A percentile compares a stretch with the other conserved stretches of the same genome.
Conservation (phyloP, 1,140 invertebrate species). For the Apocrypta bakeri region DNA sequence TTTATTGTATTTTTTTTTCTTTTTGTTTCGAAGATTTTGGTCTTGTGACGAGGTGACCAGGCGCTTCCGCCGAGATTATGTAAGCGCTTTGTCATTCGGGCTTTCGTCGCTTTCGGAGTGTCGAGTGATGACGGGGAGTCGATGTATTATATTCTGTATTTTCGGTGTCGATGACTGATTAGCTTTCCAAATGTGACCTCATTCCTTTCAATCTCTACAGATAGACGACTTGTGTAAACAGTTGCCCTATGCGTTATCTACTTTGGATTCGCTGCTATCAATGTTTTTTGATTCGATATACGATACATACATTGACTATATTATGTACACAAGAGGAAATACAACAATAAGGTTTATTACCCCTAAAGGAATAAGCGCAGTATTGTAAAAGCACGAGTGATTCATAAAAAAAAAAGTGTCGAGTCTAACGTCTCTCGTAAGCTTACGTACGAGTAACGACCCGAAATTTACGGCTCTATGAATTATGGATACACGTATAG, state of each 20-base stretch:
- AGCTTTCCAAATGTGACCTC: slow-evolving; percentile 2
- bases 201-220: too few relatives aligned
- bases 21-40: background rate
- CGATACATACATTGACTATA: too few relatives aligned
- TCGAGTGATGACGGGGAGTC: too few relatives aligned
- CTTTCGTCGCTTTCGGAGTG: background rate
- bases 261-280: too few relatives aligned
- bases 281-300: too few relatives aligned
- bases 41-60: background rate
- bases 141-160: background rate
- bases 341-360: too few relatives aligned
- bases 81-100: background rate
- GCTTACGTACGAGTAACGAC: background rate
- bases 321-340: too few relatives aligned
- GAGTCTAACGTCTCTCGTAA: background rate
- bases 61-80: background rate
- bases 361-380: background rate
- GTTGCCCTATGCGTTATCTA: too few relatives aligned
- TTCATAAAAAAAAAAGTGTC: slow-evolving; percentile 10
- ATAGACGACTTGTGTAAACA: too few relatives aligned
- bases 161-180: slow-evolving; percentile 26
- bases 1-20: background rate
- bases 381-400: background rate
- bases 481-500: slow-evolving; percentile 27
- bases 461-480: slow-evolving; percentile 11